Base-by-base conservation (phyloP, 2,113 vertebrate genomes). In the Nycticryphes semicollaris region DNA sequence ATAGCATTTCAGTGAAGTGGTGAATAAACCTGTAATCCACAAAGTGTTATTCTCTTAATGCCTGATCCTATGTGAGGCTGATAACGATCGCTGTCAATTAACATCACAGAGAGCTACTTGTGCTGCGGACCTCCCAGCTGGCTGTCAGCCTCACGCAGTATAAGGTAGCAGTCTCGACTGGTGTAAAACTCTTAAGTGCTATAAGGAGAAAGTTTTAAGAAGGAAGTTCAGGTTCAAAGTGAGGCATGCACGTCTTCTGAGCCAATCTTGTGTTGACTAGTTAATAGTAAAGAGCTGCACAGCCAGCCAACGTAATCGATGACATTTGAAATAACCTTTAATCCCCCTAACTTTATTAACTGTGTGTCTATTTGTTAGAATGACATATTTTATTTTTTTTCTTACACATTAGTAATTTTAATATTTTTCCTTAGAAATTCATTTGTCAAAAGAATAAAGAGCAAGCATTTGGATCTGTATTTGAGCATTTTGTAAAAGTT, bases 181-280 rank as follows among this genome's bases (percentile, higher is more conserved):
- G 33, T 66, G 21, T 54, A 84, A 91, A 85, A 83, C n/a, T 50
- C n/a, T 48, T 37, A 67, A 88, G 31, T 39, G n/a, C 23, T 64
- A 1, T 16, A 75, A 85, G 41, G 82, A 90, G 48, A 84, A 93
- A 93, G 56, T 95, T 93, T 88, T 53, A 63, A 85, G 70, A 90
- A 80, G 53, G 50, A 89, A 96, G 23, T 87, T 95, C 56, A 57
- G n/a, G 54, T 85, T 95, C 47, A 56, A 92, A 93, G 86, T 24
- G 66, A 59, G 60, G 73, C 1, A 1, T 18, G 5, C 50, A 37
- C 1, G 0, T 80, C n/a, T 87, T 94, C 89, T 80, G 66, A 92
- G 37, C 53, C 7, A 8, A 59, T 68, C 83, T 41, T 63, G 30
- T 2, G 8, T 89, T 63, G 60, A 33, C 17, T 27, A 16, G 5